A percentile compares a stretch with the other conserved stretches of the same genome.
These are phyloP conservation scores for Drosophila paramelanica DNA, from an alignment of 2,888 invertebrate genomes.

Conservation along the genomic window DNA sequence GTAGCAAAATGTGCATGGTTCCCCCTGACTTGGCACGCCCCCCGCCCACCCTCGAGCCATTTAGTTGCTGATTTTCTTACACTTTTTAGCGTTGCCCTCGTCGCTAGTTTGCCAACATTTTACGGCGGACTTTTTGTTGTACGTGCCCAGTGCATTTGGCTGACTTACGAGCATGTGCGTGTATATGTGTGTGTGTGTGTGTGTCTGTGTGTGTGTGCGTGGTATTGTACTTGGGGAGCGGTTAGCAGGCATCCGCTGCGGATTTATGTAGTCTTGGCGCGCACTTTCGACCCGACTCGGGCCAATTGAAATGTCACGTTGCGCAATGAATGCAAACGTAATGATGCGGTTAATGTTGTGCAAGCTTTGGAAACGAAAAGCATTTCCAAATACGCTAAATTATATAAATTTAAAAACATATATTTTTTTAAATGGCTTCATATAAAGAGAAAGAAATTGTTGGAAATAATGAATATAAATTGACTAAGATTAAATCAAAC, in stretches of 20 bases:
- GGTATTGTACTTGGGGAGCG: constrained; percentile 38
- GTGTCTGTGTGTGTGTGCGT: constrained; percentile 13
- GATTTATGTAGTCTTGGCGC: constrained; percentile 70
- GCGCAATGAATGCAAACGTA: constrained; percentile 76
- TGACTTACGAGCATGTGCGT: constrained; percentile 39
- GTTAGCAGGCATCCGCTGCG: constrained; percentile 41
- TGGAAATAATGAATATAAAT: no score
- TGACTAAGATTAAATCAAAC: no score
- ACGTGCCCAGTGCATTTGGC: constrained; percentile 53
- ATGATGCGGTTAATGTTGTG: constrained; percentile 71
- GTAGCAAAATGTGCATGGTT: constrained; percentile 69
- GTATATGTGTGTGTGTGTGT: not conserved
- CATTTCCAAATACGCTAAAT: not conserved
- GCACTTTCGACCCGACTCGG: constrained; percentile 61
- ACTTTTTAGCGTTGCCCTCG: constrained; percentile 64
- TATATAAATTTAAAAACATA: not conserved
- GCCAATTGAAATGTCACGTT: constrained; percentile 79
- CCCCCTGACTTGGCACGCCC: constrained; percentile 6
- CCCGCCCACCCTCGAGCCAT: constrained; percentile 33
- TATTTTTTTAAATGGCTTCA: not conserved
- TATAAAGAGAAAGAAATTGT: no score
- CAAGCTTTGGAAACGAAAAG: constrained; percentile 29
- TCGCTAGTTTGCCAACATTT: constrained; percentile 69
- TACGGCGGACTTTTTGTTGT: constrained; percentile 53
- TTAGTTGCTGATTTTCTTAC: constrained; percentile 74